Evolutionary conservation across 64 coral and sea anemone species (phyloP).

Genomic region (Orbicella faveolata): DNA sequence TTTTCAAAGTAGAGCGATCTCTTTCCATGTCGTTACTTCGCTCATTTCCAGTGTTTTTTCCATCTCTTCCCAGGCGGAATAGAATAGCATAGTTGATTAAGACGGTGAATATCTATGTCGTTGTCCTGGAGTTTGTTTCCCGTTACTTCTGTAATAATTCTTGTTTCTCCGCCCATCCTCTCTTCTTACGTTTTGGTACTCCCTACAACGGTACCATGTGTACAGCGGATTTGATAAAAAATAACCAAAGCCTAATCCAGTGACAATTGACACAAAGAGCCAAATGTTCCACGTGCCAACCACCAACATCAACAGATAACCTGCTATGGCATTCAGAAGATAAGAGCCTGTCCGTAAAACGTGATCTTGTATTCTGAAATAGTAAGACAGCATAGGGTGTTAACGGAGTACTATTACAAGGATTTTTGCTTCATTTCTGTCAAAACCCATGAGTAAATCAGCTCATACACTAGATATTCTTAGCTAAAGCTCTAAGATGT

Average conservation of each 20-base stretch:
- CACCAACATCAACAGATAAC: constrained; percentile 33
- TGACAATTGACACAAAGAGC: neutral
- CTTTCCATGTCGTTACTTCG: too few species aligned
- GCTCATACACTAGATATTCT: neutral
- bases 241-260: neutral
- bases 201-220: neutral
- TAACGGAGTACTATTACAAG: neutral
- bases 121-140: neutral
- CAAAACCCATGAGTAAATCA: too few species aligned
- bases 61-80: too few species aligned
- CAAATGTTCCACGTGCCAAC: neutral
- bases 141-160: neutral
- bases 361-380: constrained; percentile 2
- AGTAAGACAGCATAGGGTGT: neutral
- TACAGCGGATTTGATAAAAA: constrained; percentile 25
- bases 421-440: too few species aligned
- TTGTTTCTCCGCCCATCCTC: neutral
- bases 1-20: too few species aligned
- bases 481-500: too few species aligned
- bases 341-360: constrained; percentile 1
- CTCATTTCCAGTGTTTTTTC: too few species aligned
- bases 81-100: too few species aligned
- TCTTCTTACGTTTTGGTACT: neutral
- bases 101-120: neutral
- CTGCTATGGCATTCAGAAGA: neutral